Conservation (phyloP, 92 coral and sea anemone species). For the Plumapathes pennacea region DNA sequence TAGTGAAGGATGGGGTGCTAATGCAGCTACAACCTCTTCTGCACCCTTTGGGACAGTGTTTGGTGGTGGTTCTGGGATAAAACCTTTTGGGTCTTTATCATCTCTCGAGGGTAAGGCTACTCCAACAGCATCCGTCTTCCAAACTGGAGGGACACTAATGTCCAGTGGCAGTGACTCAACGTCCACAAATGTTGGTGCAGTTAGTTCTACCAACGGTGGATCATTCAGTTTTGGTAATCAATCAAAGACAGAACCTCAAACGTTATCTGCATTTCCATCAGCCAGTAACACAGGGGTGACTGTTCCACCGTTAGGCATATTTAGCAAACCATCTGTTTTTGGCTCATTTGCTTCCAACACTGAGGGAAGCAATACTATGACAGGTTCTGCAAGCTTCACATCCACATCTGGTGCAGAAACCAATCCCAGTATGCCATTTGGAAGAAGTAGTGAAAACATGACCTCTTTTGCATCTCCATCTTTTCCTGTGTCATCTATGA, state of each 20-base stretch:
- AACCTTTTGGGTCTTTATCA: too few species aligned
- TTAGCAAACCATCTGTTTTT: not conserved
- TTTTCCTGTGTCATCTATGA: constrained; percentile 5
- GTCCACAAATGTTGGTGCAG: not conserved
- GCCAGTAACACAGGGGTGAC: not conserved
- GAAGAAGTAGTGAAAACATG: not conserved
- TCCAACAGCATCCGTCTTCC: not conserved
- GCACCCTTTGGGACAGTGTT: too few species aligned
- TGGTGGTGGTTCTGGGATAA: too few species aligned
- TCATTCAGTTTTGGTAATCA: not conserved
- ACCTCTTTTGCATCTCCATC: not conserved
- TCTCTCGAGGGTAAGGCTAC: not conserved
- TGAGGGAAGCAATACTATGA: not conserved
- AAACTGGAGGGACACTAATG: not conserved
- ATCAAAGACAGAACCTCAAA: not conserved
- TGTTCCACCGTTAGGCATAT: not conserved
- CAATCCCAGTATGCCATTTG: not conserved
- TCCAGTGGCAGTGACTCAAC: not conserved
- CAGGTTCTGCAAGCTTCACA: not conserved
- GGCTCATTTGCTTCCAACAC: not conserved
- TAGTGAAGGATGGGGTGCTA: too few species aligned
- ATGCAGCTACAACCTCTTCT: too few species aligned
- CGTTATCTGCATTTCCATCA: not conserved
- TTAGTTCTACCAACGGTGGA: not conserved
- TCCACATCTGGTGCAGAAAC: not conserved